Evolutionary conservation across 2,113 vertebrate genomes (phyloP).

Genomic region (Burhinus bistriatus): DNA sequence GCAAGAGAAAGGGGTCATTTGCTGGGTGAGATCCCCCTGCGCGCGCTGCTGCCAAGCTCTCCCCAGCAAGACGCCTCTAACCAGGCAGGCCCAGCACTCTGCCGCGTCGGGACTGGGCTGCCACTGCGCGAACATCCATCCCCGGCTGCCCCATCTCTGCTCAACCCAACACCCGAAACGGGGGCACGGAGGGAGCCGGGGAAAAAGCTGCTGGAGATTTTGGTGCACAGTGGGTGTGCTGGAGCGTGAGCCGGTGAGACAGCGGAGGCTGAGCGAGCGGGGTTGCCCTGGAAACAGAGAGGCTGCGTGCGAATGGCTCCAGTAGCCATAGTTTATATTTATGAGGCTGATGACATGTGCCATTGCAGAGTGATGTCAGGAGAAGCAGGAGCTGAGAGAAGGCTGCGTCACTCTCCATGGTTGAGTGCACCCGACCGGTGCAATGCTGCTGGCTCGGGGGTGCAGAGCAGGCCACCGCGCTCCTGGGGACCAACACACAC

Average conservation of each 20-base stretch:
- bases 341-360: background rate
- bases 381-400: background rate
- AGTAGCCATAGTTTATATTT: background rate
- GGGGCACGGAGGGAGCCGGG: background rate
- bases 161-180: background rate
- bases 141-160: background rate
- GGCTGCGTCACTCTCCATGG: background rate
- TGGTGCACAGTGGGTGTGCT: background rate
- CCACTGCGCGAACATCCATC: background rate
- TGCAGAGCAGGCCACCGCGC: rapidly evolving
- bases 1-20: background rate
- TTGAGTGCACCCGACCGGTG: rapidly evolving
- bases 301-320: background rate
- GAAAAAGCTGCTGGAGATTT: background rate
- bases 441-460: rapidly evolving
- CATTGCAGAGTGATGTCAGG: background rate
- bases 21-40: background rate
- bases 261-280: background rate
- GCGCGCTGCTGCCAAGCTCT: background rate
- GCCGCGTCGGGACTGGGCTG: rapidly evolving
- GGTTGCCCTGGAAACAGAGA: constrained; percentile 55
- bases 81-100: background rate
- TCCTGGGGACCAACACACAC: background rate
- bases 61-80: background rate
- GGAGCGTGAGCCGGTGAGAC: background rate